phyloP scores from a whole-genome alignment of 2,797 vertebrate species.

The Ibycter americanus region DNA sequence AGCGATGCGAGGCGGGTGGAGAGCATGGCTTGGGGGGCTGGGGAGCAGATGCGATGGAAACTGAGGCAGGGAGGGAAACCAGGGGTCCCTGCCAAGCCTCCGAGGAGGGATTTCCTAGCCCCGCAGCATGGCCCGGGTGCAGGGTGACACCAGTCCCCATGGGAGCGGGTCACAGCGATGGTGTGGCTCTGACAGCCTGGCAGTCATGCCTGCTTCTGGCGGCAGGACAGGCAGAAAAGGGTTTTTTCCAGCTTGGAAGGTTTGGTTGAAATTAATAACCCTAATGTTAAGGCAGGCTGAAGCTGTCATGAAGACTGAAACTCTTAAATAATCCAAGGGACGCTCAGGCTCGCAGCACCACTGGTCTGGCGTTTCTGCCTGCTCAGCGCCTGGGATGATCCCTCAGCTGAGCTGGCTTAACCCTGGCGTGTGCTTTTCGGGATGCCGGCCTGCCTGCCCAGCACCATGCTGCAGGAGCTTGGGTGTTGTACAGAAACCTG shows the following conservation, averaged over 20 bases:
- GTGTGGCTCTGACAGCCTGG: rapidly evolving
- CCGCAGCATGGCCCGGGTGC: rapidly evolving
- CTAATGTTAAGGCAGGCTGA: rapidly evolving
- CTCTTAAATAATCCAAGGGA: neutral
- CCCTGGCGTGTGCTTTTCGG: rapidly evolving
- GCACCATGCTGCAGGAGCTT: neutral
- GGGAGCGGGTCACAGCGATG: neutral
- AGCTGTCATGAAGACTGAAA: neutral
- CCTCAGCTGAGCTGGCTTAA: neutral
- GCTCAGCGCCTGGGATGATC: neutral
- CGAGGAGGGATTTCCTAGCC: rapidly evolving
- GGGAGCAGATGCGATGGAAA: neutral
- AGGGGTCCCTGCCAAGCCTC: neutral
- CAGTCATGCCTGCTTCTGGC: rapidly evolving
- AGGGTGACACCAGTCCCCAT: rapidly evolving
- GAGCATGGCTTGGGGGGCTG: too few species aligned
- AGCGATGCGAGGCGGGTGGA: too few species aligned
- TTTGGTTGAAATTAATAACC: neutral
- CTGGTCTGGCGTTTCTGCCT: neutral
- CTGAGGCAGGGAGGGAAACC: neutral
- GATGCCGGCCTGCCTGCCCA: neutral
- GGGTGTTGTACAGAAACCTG: neutral
- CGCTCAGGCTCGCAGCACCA: neutral
- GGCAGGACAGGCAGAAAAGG: rapidly evolving
- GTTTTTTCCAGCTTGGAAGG: neutral